A percentile compares a stretch with the other conserved stretches of the same genome.
Conservation (phyloP, 2,797 vertebrate genomes). For the Urophycis tenuis region DNA sequence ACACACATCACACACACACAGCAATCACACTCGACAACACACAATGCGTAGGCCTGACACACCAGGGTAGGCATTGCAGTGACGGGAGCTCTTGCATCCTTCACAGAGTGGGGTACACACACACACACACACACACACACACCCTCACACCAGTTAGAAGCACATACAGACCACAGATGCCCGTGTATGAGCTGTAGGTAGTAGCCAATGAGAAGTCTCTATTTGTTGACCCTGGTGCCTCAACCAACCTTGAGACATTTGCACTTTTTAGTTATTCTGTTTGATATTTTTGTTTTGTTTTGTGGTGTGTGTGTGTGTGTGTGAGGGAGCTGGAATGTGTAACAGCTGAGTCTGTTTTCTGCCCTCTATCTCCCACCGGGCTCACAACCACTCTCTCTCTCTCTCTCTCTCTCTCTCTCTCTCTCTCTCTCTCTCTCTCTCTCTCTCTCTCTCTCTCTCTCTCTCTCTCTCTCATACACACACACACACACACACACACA, state of each 20-base stretch:
- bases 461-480: conserved; percentile 10
- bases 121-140: neutral
- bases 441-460: conserved; percentile 12
- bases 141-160: neutral
- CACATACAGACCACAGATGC: neutral
- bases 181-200: neutral
- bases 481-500: neutral
- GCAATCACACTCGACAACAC: conserved; percentile 22
- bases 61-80: neutral
- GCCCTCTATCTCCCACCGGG: conserved; percentile 45
- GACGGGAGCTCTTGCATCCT: neutral
- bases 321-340: conserved; percentile 49
- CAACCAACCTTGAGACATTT: conserved; percentile 41
- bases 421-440: conserved; percentile 12
- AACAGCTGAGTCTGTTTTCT: conserved; percentile 49
- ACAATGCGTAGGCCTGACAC: conserved; percentile 8
- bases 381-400: conserved; percentile 27
- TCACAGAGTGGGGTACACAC: neutral
- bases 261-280: conserved; percentile 53
- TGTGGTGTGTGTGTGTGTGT: conserved; percentile 2
- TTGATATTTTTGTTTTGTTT: conserved; percentile 32
- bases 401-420: conserved; percentile 12
- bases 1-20: conserved; percentile 32
- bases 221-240: conserved; percentile 40
- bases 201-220: neutral